A percentile compares a stretch with the other conserved stretches of the same genome.
phyloP scores from a whole-genome alignment of 1,140 invertebrate genomes.

The Trichonephila inaurata region DNA sequence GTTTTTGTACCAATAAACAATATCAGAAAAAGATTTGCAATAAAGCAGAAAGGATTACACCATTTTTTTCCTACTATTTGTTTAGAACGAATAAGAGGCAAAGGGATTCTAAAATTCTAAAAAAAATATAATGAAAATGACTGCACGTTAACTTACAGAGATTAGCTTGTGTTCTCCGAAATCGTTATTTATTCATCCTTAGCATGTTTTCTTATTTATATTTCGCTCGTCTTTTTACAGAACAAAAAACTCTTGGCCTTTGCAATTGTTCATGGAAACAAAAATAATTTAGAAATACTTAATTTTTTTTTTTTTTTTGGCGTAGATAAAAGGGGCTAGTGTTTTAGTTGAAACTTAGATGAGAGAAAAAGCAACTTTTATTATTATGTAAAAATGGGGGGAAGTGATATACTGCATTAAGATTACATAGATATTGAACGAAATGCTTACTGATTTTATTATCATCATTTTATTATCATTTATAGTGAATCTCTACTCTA shows the following conservation, averaged over 20 bases:
- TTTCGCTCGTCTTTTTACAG: neutral
- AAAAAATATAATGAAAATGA: neutral
- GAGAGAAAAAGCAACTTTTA: too few relatives aligned
- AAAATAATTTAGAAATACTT: neutral
- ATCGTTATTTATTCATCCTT: constrained; percentile 9
- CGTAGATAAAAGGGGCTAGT: too few relatives aligned
- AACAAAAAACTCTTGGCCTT: neutral
- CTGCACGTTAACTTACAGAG: neutral
- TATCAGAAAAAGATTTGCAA: neutral
- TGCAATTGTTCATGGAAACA: neutral
- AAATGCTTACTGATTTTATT: too few relatives aligned
- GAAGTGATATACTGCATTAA: too few relatives aligned
- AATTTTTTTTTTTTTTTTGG: neutral
- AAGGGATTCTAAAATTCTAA: neutral
- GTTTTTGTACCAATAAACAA: constrained; percentile 4
- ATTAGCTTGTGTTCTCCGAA: neutral
- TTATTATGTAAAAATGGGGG: too few relatives aligned
- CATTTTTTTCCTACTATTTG: neutral
- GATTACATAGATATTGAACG: too few relatives aligned
- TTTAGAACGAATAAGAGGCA: neutral
- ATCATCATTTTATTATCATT: too few relatives aligned
- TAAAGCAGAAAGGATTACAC: neutral
- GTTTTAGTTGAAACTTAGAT: too few relatives aligned
- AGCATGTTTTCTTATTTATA: neutral
- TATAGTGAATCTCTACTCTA: too few relatives aligned